phyloP scores from a whole-genome alignment of 2,888 invertebrate genomes.

The Erannis defoliaria region DNA sequence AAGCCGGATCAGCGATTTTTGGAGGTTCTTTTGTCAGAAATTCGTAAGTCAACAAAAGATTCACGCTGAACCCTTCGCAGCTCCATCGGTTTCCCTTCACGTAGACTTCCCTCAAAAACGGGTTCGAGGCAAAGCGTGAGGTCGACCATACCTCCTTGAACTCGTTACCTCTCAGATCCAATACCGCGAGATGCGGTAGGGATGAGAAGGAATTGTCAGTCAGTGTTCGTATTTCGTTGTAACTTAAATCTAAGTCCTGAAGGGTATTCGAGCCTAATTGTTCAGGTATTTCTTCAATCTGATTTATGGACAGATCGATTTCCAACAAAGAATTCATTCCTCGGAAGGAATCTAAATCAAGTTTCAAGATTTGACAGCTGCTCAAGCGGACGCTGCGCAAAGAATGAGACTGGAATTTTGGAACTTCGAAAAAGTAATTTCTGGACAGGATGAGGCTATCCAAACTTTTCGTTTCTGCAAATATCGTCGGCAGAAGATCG shows the following conservation, averaged over 20 bases:
- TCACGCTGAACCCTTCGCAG: constrained; percentile 88
- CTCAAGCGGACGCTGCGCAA: constrained; percentile 87
- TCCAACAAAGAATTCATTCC: constrained; percentile 86
- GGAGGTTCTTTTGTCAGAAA: constrained; percentile 86
- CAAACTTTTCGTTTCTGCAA: constrained; percentile 85
- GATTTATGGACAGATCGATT: constrained; percentile 89
- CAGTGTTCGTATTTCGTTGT: constrained; percentile 86
- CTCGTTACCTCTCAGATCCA: constrained; percentile 91
- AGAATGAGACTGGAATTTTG: constrained; percentile 85
- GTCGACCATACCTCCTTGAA: constrained; percentile 88
- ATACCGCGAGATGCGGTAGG: constrained; percentile 87
- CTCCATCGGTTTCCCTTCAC: constrained; percentile 92
- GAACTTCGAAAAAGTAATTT: constrained; percentile 88
- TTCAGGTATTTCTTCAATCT: constrained; percentile 87
- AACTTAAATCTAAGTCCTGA: constrained; percentile 86
- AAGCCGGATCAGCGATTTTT: constrained; percentile 73
- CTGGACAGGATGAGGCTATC: constrained; percentile 88
- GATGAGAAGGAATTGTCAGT: constrained; percentile 87
- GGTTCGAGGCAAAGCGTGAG: constrained; percentile 87
- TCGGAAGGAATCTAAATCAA: constrained; percentile 81
- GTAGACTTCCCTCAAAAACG: constrained; percentile 85
- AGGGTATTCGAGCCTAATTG: constrained; percentile 86
- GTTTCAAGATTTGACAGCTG: constrained; percentile 87
- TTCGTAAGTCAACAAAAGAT: constrained; percentile 87
- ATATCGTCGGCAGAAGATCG: constrained; percentile 83